Base-by-base conservation (phyloP, 2,113 vertebrate genomes). In the Chlorocebus sabaeus region DNA sequence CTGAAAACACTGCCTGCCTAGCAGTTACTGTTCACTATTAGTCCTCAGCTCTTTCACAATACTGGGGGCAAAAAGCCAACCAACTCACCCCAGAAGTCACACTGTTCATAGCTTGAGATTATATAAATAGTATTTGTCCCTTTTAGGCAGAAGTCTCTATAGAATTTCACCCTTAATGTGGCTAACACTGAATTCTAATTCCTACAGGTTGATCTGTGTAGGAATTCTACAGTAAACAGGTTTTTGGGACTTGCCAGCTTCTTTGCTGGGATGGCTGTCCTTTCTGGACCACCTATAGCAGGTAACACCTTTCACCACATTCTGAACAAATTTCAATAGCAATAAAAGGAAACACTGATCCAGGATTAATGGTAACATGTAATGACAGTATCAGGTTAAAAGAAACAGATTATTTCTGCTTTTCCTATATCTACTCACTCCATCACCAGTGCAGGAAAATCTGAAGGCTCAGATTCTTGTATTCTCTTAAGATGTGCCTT, bases 261-360 rank as follows among this genome's bases (percentile, higher is more conserved):
- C 98, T 99, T 99, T 89, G 99, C 99, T 23, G 99, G 99, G 52
- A 96, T 99, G 18, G 99, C 99, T 73, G 98, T 99, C 95, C 98
- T 99, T 78, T 99, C 98, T 2, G 99, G 99, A 89, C 99, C 99
- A 97, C 99, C 99, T 40, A 92, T 99, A 76, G 99, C 99, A 99
- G 99, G 99, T 99, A 98, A 98, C 13, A 70, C 43, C 40, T 45
- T 45, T 3, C 16, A 82, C 38, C n/a, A 23, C 25, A 89, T 5
- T 93, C n/a, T 92, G 50, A 95, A 38, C 70, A 83, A 96, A 90
- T 52, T 93, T 84, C 38, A 90, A 88, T 0, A 83, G 52, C 57
- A 78, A 92, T 87, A 57, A 87, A 86, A 86, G 55, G 82, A 95
- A 89, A 82, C 8, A 70, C 14, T 43, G 59, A 92, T 35, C 40